Evolutionary conservation across 2,797 vertebrate species (phyloP), one percentile per base, ranked within the genome.

Genomic region (Anguilla obscura): DNA sequence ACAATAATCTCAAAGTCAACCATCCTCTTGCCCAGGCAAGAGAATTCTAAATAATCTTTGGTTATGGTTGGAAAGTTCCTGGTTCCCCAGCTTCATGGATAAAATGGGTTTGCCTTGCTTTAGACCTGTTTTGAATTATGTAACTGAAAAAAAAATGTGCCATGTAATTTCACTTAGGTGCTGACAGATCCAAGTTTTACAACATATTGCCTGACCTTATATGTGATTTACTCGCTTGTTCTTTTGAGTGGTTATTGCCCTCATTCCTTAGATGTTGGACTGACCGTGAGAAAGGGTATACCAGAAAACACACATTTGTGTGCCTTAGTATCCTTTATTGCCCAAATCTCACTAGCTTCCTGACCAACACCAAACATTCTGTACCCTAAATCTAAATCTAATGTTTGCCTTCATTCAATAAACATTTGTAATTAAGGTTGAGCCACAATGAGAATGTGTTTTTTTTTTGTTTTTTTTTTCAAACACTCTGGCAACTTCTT

Each of bases 1-100:
- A 66, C 85, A 85, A 71, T 30, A 36, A 85, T 85, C 82, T 52
- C 8, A 56, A 33, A 85, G 30, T 69, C 36, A 52, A 30, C 56
- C 33, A 58, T 52, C 82, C 50, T 84, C 48, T 84, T 48, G 82
- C 8, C 30, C 40, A 9, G 21, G 24, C 9, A 33, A 74, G 30
- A 74, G 12, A 33, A 36, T 33, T 33, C 9, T 1, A 36, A 74
- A 74, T 74, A 36, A 33, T 14, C 36, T 74, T 2, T 2, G 71
- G 9, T 74, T 74, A 74, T 3, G 33, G 71, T 36, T 74, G 27
- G 71, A 74, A 74, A 36, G 66, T 71, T 30, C 16, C 1, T 40
- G 36, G 36, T 40, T 40, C 1, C 30, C 9, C 33, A 33, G 71
- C 36, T 74, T 1, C 2, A 36, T 74, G 71, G 71, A 36, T 33